Conservation (phyloP, 2,797 vertebrate species). For the Morus bassanus region DNA sequence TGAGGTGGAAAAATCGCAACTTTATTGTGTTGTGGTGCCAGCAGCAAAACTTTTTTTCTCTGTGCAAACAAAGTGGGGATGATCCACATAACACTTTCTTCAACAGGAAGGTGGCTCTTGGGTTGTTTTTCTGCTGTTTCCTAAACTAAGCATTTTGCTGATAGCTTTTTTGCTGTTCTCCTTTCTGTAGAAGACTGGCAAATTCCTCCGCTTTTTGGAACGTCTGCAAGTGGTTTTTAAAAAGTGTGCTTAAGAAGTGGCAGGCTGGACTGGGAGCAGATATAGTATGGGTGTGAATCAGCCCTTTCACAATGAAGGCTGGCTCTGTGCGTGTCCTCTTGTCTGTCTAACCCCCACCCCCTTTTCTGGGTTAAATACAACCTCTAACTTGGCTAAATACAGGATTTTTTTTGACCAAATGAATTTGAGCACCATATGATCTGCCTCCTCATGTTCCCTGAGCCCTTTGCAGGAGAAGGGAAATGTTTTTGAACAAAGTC, state of each 20-base stretch:
- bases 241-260: background rate
- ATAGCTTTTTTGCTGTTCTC: background rate
- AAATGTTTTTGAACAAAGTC: slow-evolving; percentile 17
- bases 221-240: background rate
- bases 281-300: background rate
- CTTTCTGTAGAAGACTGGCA: background rate
- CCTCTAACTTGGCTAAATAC: slow-evolving; percentile 13
- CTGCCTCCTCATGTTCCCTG: slow-evolving; percentile 50
- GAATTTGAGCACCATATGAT: slow-evolving; percentile 22
- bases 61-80: background rate
- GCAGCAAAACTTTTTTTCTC: background rate
- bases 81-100: background rate
- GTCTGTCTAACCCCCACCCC: background rate
- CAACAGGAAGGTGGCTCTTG: background rate
- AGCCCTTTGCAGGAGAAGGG: slow-evolving; percentile 22
- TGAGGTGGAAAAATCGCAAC: background rate
- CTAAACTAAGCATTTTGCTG: background rate
- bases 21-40: background rate
- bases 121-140: background rate
- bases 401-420: background rate
- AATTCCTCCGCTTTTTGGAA: background rate
- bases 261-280: background rate
- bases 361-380: slow-evolving; percentile 3
- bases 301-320: background rate
- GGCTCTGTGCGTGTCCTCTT: background rate